Base-by-base conservation (phyloP, 2,888 invertebrate genomes). In the Stratiomys singularior region DNA sequence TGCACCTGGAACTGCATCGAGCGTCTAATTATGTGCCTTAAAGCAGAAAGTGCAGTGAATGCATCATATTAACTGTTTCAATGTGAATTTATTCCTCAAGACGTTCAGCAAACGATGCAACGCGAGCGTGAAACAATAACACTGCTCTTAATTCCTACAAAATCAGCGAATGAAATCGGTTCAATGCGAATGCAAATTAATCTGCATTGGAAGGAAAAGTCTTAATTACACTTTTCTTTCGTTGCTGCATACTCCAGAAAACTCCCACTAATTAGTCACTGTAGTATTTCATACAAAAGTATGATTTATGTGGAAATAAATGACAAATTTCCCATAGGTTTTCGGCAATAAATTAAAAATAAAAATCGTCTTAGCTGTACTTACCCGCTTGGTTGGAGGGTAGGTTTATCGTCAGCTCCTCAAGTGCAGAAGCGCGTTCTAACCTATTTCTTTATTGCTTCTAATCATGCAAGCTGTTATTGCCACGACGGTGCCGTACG, bases 401-500 rank as follows among this genome's bases (percentile, higher is more conserved):
- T 15, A 5, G 21, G 46, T 18, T 46, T 25, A 21, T 47, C 21
- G 44, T 25, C 7, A 27, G 46, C 46, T 46, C 27, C 47, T 69
- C 69, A 69, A 74, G 74, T 74, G 74, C 60, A 74, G 74, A 74
- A 74, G 74, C 44, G 44, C 44, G 74, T 74, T 74, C 74, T 74
- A 74, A 58, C 74, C 74, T 72, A 72, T 52, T 56, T 72, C 60
- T 74, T 74, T 58, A 74, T 74, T 74, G 60, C 74, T 58, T 27
- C 30, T 13, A 58, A 74, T 74, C 74, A 74, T 74, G 74, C 74
- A 74, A 74, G 60, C 25, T 23, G 47, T 18, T 28, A 28, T 28
- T 25, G 37, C 37, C 37, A 37, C 37, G 37, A 37, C 37, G 3
- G 66, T 37, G 28, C 18, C 25, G 46, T 69, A 69, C 69, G 58